A percentile compares a stretch with the other conserved stretches of the same genome.
phyloP scores from a whole-genome alignment of 2,888 invertebrate genomes.

The Erebia epiphron region DNA sequence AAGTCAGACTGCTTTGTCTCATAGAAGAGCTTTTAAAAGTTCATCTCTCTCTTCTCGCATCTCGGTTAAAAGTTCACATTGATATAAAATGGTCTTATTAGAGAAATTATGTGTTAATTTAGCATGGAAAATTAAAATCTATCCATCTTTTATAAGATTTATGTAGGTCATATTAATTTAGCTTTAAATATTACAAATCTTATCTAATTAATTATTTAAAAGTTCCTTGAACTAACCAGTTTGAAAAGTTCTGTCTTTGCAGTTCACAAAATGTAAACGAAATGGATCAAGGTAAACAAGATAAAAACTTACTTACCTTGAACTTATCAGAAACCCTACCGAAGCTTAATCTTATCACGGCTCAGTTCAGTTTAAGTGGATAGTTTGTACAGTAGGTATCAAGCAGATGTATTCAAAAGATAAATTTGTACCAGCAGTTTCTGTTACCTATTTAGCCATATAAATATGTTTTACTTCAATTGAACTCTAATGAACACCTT shows the following conservation, averaged over 20 bases:
- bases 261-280: constrained; percentile 4
- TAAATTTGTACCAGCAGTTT: too few species aligned
- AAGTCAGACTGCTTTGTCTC: not conserved
- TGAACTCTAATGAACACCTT: too few species aligned
- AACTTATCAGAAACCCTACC: constrained; percentile 27
- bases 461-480: too few species aligned
- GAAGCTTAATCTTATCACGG: constrained; percentile 28
- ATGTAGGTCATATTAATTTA: not conserved
- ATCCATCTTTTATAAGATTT: not conserved
- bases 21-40: not conserved
- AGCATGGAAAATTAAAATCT: not conserved
- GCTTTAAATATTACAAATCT: not conserved
- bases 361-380: constrained; percentile 18
- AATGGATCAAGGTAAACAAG: constrained; percentile 17
- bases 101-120: not conserved
- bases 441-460: too few species aligned
- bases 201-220: not conserved
- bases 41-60: not conserved
- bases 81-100: too few species aligned
- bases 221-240: too few species aligned
- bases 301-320: constrained; percentile 21
- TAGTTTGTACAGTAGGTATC: constrained; percentile 5
- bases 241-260: not conserved
- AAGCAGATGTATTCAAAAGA: not conserved
- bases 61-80: not conserved